Conservation (phyloP, 2,888 invertebrate species). For the Cactoblastis cactorum region DNA sequence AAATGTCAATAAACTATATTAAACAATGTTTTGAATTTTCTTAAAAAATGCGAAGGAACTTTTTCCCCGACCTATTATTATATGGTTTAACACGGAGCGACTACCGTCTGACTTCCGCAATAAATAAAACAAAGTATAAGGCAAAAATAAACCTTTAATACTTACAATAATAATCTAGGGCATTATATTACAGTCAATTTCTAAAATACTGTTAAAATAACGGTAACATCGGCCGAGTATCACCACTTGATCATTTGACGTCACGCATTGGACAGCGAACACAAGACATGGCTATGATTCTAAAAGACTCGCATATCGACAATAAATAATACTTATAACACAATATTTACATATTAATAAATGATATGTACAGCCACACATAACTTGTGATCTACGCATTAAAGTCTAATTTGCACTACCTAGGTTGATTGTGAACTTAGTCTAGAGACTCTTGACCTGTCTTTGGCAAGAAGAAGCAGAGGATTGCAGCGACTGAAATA, state of each 20-base stretch:
- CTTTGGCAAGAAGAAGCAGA: conserved; percentile 87
- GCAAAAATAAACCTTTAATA: conserved; percentile 65
- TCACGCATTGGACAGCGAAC: conserved; percentile 11
- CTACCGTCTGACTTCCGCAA: too few relatives aligned
- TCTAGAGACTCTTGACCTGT: conserved; percentile 87
- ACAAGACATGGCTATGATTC: conserved; percentile 11
- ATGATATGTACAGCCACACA: conserved; percentile 68
- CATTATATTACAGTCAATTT: conserved; percentile 72
- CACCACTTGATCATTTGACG: conserved; percentile 3
- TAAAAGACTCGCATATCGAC: conserved; percentile 18
- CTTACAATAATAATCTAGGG: conserved; percentile 72
- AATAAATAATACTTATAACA: conserved; percentile 66
- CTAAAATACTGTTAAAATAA: conserved; percentile 71
- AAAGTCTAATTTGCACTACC: conserved; percentile 63
- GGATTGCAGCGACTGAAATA: conserved; percentile 84
- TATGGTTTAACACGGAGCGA: too few relatives aligned
- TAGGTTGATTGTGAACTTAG: conserved; percentile 56
- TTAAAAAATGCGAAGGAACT: too few relatives aligned
- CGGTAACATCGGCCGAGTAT: conserved; percentile 32
- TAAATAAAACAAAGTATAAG: conserved; percentile 44
- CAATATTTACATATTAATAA: conserved; percentile 71
- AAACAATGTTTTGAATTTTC: too few relatives aligned
- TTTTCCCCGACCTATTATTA: too few relatives aligned
- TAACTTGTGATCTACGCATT: conserved; percentile 34
- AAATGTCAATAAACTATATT: too few relatives aligned